These are phyloP conservation scores for Cheirogaleus major DNA, from an alignment of 2,797 vertebrate species.

Conservation along the genomic window DNA sequence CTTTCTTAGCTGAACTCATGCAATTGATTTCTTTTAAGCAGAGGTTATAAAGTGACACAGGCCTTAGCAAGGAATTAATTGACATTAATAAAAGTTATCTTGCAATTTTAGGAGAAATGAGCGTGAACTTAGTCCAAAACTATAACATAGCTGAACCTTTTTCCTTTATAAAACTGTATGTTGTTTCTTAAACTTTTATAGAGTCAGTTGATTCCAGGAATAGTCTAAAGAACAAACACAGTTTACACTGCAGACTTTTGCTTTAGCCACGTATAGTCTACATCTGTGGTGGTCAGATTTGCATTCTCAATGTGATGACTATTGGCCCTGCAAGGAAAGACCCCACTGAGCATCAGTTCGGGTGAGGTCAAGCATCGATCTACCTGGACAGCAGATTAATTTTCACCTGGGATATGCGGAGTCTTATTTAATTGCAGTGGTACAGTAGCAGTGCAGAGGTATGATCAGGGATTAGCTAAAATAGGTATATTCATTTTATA, in stretches of 20 bases:
- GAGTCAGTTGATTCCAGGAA: neutral
- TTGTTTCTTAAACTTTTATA: neutral
- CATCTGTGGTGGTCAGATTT: neutral
- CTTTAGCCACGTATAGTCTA: neutral
- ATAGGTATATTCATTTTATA: neutral
- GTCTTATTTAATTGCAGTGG: neutral
- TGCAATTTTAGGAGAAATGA: slow-evolving; percentile 74
- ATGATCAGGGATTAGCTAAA: neutral
- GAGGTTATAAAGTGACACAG: slow-evolving; percentile 82
- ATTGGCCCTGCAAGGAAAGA: neutral
- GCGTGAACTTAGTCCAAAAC: slow-evolving; percentile 68
- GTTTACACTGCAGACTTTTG: neutral
- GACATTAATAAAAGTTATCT: slow-evolving; percentile 85
- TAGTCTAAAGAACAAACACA: neutral
- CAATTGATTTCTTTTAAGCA: slow-evolving; percentile 94
- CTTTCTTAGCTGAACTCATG: slow-evolving; percentile 94
- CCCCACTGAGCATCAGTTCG: neutral
- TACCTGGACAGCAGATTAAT: neutral
- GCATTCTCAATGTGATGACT: neutral
- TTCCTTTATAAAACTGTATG: neutral
- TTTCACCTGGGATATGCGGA: neutral
- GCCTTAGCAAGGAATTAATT: slow-evolving; percentile 84
- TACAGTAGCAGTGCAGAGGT: neutral
- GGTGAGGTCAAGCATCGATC: neutral
- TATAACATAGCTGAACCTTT: slow-evolving; percentile 57